Conservation (phyloP, 2,888 invertebrate species). For the Gonocerus acuteangulatus region DNA sequence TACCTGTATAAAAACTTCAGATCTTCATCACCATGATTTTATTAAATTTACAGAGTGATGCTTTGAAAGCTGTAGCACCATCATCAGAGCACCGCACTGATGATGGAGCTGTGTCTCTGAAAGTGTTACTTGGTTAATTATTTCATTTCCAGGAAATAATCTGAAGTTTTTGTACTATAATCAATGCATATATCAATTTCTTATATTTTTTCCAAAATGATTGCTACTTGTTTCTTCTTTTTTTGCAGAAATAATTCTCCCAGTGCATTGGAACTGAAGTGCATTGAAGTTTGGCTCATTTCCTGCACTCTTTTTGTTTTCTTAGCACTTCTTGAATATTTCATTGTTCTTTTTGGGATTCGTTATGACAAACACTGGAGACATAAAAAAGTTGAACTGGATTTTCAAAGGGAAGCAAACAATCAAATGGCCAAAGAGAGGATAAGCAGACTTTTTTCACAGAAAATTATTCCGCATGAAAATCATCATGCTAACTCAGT, state of each 20-base stretch:
- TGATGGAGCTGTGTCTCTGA: no score
- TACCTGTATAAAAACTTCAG: no score
- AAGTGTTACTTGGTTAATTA: no score
- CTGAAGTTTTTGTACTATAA: no score
- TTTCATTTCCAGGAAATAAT: no score
- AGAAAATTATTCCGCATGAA: conserved; percentile 37
- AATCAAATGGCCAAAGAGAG: conserved; percentile 40
- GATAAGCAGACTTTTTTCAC: conserved; percentile 44
- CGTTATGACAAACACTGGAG: conserved; percentile 59
- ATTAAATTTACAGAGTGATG: no score
- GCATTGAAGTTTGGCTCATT: conserved; percentile 59
- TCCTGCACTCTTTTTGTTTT: conserved; percentile 59
- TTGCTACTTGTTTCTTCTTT: no score
- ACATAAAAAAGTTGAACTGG: conserved; percentile 40
- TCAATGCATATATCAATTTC: no score
- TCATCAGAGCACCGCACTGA: no score
- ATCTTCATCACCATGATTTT: no score
- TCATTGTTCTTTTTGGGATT: conserved; percentile 57
- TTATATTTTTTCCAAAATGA: no score
- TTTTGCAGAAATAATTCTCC: conserved; percentile 58
- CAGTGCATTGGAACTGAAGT: conserved; percentile 55
- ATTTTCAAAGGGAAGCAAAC: conserved; percentile 26
- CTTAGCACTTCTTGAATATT: conserved; percentile 56
- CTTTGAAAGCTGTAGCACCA: no score
- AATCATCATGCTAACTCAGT: conserved; percentile 2